Conservation (phyloP, 2,797 vertebrate genomes). For the Sebastes iracundus region DNA sequence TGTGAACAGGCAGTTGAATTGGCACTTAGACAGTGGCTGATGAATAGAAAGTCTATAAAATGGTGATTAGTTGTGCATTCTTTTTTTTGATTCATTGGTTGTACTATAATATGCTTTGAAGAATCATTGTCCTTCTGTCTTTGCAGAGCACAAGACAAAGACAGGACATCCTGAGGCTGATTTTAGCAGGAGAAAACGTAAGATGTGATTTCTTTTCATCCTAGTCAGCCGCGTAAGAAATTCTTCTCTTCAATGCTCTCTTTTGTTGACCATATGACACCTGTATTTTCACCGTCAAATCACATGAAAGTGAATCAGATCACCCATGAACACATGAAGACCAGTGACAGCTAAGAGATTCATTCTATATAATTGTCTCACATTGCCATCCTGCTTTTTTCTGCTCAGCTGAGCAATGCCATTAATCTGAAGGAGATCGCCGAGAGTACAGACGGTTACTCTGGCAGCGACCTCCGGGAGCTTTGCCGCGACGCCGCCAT, state of each 20-base stretch:
- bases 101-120: not conserved
- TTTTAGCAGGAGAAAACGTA: slow-evolving; percentile 85
- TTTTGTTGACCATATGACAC: slow-evolving; percentile 10
- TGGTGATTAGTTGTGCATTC: not conserved
- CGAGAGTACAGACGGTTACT: slow-evolving; percentile 80
- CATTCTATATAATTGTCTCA: not conserved
- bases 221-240: not conserved
- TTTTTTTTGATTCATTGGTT: not conserved
- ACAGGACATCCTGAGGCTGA: slow-evolving; percentile 83
- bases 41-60: not conserved
- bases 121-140: slow-evolving; percentile 10
- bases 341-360: not conserved
- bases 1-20: not conserved
- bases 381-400: slow-evolving; percentile 4
- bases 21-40: not conserved
- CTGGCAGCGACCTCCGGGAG: slow-evolving; percentile 86
- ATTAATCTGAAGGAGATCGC: slow-evolving; percentile 85
- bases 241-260: not conserved
- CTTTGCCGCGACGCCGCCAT: slow-evolving; percentile 85
- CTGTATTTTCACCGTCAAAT: slow-evolving; percentile 19
- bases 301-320: slow-evolving; percentile 1
- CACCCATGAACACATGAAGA: not conserved
- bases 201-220: slow-evolving; percentile 45
- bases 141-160: slow-evolving; percentile 80
- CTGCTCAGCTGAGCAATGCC: slow-evolving; percentile 80